Conservation (phyloP, 2,888 invertebrate genomes). For the Chalcis sispes region DNA sequence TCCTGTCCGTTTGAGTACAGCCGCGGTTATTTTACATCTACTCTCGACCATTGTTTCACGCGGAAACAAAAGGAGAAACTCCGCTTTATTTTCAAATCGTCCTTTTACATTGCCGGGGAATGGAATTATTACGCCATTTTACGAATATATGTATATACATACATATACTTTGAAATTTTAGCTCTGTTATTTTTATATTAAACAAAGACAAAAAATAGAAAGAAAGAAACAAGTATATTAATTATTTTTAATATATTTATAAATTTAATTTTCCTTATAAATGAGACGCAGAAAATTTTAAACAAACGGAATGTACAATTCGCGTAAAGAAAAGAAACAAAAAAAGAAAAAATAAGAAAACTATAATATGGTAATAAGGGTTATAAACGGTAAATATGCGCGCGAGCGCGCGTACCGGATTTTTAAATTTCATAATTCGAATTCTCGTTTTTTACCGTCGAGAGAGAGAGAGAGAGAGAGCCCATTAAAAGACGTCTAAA, state of each 20-base stretch:
- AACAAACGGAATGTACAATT: too few species aligned
- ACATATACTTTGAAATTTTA: too few species aligned
- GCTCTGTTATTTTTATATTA: too few species aligned
- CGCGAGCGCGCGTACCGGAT: constrained; percentile 17
- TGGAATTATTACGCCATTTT: not conserved
- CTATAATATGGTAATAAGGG: too few species aligned
- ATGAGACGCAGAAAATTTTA: not conserved
- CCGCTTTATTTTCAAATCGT: constrained; percentile 48
- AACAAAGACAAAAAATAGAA: too few species aligned
- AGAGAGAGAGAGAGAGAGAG: too few species aligned
- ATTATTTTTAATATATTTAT: not conserved
- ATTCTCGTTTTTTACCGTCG: not conserved
- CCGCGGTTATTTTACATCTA: constrained; percentile 66
- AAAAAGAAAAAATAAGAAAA: too few species aligned
- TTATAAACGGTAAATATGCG: too few species aligned
- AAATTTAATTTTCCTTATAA: not conserved
- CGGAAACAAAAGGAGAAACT: constrained; percentile 46
- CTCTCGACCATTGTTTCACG: constrained; percentile 61
- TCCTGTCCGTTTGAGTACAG: not conserved
- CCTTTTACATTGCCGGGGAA: not conserved
- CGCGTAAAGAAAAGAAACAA: too few species aligned
- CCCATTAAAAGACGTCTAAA: constrained; percentile 24
- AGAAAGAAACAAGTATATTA: not conserved
- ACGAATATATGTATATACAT: too few species aligned
- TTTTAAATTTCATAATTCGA: constrained; percentile 23